Base-by-base conservation (phyloP, 2,113 vertebrate genomes). In the Forbesichthys agassizii region DNA sequence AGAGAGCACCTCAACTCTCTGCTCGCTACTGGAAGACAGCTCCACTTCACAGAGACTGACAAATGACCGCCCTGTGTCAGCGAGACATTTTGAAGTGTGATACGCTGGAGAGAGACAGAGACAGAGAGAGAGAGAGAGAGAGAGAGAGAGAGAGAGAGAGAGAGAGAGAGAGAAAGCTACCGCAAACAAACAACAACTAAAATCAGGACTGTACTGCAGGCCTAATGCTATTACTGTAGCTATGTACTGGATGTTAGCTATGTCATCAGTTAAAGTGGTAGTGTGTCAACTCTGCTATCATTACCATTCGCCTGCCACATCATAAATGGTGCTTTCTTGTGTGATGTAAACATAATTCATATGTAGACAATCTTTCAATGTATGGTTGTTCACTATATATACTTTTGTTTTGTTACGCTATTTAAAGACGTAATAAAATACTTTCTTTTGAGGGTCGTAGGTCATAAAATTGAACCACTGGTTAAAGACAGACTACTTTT, bases 41-140 rank as follows among this genome's bases (percentile, higher is more conserved):
- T 84, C 70, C 71, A 85, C 83, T 87, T 90, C 89, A 90, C 75
- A 91, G 79, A 71, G 90, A 90, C 85, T 91, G 90, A 84, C 86
- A 89, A 90, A 85, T 70, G 57, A 83, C 81, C 63, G 73, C 73
- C 80, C 81, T 14, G 5, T 84, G 85, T 88, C 88, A 83, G 84
- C 51, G 57, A 86, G 81, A 87, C 77, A 85, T 86, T 79, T 84
- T 85, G 83, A 89, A 86, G 78, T 75, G 66, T 83, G 83, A 80
- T 83, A 69, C 82, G 69, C 69, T 77, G 70, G 55, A 64, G 18
- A 68, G 47, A 36, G 48, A 20, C 14, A 9, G 59, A 68, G 60
- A 13, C 1, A 42, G 11, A 59, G 36, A 12, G 3, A 59, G 36
- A 36, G 14, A 55, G 14, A 54, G 18, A 58, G 18, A 56, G 18